phyloP scores from a whole-genome alignment of 2,797 vertebrate genomes.

The Heliangelus exortis region DNA sequence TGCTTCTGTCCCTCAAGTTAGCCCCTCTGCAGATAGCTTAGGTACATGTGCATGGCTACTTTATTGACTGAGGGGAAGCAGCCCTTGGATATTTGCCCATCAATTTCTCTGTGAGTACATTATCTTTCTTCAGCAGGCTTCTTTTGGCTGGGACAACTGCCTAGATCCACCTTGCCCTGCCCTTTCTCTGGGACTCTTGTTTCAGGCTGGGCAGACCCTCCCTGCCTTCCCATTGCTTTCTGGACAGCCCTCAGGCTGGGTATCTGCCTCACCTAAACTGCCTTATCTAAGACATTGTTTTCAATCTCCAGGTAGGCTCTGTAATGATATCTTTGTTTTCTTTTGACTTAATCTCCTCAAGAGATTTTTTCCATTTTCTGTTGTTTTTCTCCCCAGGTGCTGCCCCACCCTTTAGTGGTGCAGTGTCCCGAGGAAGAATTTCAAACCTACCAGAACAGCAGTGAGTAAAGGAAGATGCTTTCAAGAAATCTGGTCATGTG shows the following conservation, averaged over 20 bases:
- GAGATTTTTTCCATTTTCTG: background rate
- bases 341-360: background rate
- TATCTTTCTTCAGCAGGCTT: background rate
- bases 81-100: background rate
- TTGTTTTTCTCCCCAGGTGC: background rate
- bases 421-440: background rate
- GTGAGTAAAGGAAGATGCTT: background rate
- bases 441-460: background rate
- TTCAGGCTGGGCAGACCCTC: background rate
- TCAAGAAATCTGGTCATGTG: background rate
- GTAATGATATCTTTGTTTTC: background rate
- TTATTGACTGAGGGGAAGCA: background rate
- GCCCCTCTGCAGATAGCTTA: background rate
- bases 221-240: background rate
- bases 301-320: background rate
- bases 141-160: background rate
- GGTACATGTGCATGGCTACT: fast-evolving
- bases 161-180: slow-evolving; percentile 4
- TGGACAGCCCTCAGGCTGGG: background rate
- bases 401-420: background rate
- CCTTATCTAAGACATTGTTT: slow-evolving; percentile 17
- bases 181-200: background rate
- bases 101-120: background rate
- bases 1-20: background rate
- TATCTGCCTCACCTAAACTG: background rate